Base-by-base conservation (phyloP, 2,888 invertebrate species). In the Zootermopsis nevadensis region DNA sequence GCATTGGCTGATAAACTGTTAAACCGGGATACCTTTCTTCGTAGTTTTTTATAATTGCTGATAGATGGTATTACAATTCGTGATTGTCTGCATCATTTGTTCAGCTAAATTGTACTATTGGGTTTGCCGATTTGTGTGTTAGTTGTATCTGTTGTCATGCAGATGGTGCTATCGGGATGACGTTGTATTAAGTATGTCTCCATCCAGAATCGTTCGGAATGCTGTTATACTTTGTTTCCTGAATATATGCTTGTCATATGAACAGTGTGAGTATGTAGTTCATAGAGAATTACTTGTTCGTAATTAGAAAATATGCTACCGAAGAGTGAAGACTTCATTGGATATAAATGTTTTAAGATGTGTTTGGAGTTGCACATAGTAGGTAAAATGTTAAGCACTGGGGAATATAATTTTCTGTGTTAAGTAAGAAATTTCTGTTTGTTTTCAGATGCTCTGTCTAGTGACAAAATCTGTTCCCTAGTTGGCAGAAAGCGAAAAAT, bases 391-490 rank as follows among this genome's bases (percentile, higher is more conserved):
- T 48, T 4, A 48, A 19, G 15, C 19, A 38, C 10, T 38, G 10
- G 6, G 10, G 6, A 48, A 7, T 4, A 4, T 48, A 48, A 48
- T n/a, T 48, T 12, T 15, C 10, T 48, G 27, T 27, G 60, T n/a
- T 60, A n/a, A 48, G 19, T 60, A 27, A 48, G 8, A 12, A 48
- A 60, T 60, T 60, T 8, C n/a, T 27, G 6, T 69, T 69, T 69
- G 3, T 74, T 79, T 66, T 66, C 66, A 79, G 79, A n/a, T 48
- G 53, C 60, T 6, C n/a, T 79, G 4, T 79, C 79, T 3, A 24
- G 53, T 38, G 79, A 79, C 31, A 55, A 66, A 35, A 12, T 79
- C 1, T 79, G 79, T 38, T 79, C 79, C 7, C 79, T 22, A 15
- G 38, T 66, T 35, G 33, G 60, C 24, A 79, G 35, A 38, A 42